Evolutionary conservation across 2,888 invertebrate species (phyloP).

Genomic region (Acanthococcus lagerstroemiae): DNA sequence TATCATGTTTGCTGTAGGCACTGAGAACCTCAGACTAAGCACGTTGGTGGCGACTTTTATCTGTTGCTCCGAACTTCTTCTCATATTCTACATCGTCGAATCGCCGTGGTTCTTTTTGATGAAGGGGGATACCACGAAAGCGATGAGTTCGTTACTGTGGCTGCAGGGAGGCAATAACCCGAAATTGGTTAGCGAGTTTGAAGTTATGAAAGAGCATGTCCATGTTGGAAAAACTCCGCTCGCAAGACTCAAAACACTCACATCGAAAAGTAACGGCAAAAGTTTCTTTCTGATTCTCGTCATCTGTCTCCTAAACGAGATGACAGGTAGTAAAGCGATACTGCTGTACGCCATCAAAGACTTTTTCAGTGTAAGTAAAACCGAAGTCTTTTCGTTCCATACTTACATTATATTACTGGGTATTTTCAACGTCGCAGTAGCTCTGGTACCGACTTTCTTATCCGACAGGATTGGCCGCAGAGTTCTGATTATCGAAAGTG

Average conservation of each 20-base stretch:
- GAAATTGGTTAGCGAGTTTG: neutral
- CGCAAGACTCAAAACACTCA: neutral
- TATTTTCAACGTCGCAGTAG: neutral
- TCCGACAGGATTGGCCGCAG: constrained; percentile 6
- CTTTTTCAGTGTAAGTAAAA: constrained; percentile 2
- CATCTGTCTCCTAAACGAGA: constrained; percentile 2
- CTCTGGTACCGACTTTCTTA: constrained; percentile 12
- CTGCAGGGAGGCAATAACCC: neutral
- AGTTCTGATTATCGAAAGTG: constrained; percentile 1
- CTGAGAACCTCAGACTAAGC: too few species aligned
- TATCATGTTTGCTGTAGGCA: too few species aligned
- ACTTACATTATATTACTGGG: constrained; percentile 8
- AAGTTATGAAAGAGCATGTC: neutral
- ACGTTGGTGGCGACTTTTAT: too few species aligned
- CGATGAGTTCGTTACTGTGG: neutral
- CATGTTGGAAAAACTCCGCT: neutral
- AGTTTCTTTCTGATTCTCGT: constrained; percentile 4
- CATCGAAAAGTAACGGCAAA: neutral
- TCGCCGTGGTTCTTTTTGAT: constrained; percentile 5
- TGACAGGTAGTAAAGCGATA: constrained; percentile 2
- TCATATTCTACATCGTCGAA: constrained; percentile 10
- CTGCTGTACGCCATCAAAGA: neutral
- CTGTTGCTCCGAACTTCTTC: neutral
- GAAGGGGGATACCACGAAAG: neutral
- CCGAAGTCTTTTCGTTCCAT: too few species aligned